Evolutionary conservation across 2,113 vertebrate genomes (phyloP).

Genomic region (Sakesphorus luctuosus): DNA sequence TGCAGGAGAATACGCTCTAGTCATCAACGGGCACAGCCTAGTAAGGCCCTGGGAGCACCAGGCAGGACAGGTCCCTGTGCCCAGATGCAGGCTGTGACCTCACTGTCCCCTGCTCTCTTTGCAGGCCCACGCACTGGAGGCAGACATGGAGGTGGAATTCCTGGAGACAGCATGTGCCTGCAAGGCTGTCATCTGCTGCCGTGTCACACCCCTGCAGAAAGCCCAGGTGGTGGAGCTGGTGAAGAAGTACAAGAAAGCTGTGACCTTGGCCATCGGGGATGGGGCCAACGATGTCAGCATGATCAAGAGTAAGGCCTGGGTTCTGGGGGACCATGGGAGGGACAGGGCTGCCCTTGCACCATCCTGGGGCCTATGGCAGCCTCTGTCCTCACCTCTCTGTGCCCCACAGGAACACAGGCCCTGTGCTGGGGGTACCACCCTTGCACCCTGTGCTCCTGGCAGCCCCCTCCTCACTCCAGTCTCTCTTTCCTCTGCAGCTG

Average conservation of each 20-base stretch:
- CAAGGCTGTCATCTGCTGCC: conserved; percentile 93
- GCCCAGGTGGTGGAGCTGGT: conserved; percentile 95
- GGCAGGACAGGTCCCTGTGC: background rate
- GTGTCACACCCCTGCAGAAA: conserved; percentile 93
- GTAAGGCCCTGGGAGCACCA: conserved; percentile 64
- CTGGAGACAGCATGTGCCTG: conserved; percentile 89
- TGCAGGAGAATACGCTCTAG: conserved; percentile 88
- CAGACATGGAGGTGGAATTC: conserved; percentile 94
- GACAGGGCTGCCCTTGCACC: background rate
- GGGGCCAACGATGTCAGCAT: conserved; percentile 96
- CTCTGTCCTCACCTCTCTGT: background rate
- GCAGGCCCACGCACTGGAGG: conserved; percentile 91
- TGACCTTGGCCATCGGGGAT: conserved; percentile 92
- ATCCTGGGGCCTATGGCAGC: fast-evolving
- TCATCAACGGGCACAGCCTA: conserved; percentile 94
- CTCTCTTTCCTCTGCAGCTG: conserved; percentile 72
- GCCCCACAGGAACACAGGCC: background rate
- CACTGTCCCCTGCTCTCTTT: background rate
- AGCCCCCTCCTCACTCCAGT: background rate
- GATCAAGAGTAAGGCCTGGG: conserved; percentile 90
- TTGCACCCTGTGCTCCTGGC: background rate
- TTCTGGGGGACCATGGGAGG: background rate
- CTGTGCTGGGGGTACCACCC: background rate
- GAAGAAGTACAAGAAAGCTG: conserved; percentile 92
- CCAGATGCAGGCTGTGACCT: fast-evolving